Base-by-base conservation (phyloP, 2,888 invertebrate species). In the Polydrusus tereticollis region DNA sequence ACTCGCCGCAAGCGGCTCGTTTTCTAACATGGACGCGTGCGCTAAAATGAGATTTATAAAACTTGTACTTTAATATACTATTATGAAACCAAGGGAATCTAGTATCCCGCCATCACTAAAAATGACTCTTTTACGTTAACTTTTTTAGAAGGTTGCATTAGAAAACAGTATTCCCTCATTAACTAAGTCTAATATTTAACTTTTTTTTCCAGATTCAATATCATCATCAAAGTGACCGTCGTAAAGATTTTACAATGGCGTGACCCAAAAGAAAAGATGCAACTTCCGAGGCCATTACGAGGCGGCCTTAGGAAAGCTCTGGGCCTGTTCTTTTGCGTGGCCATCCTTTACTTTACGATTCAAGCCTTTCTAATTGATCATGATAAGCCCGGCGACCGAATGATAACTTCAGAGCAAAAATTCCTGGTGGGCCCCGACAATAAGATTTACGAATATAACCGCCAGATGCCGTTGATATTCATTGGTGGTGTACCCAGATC, bases 401-500 rank as follows among this genome's bases (percentile, higher is more conserved):
- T 74, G 73, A 50, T 74, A 18, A 14, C 67, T 21, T 68, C 80
- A 16, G 80, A 84, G 29, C 83, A 92, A 88, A 91, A 90, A 85
- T 90, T 88, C 83, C 88, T 91, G 63, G 84, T 89, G 75, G 91
- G 90, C 59, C 85, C 87, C 71, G 90, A 92, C 84, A 88, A 57
- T 12, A 73, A 73, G 33, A 86, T 88, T 67, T 93, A 92, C 85
- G 88, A 90, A 72, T 95, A 94, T 86, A 94, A 95, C 84, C 90
- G 96, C 80, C 91, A 93, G 79, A 94, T 96, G 93, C 97, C 97
- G 80, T 89, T 98, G 79, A 95, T 97, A 85, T 98, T 98, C 88
- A 96, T 99, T 85, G 98, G 98, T 71, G 99, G 99, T 75, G 97
- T 99, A 83, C 99, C 99, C 69, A 91, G 98, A 80, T 98, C 97